A percentile compares a stretch with the other conserved stretches of the same genome.
phyloP scores from a whole-genome alignment of 2,797 vertebrate species.

The Alauda arvensis region DNA sequence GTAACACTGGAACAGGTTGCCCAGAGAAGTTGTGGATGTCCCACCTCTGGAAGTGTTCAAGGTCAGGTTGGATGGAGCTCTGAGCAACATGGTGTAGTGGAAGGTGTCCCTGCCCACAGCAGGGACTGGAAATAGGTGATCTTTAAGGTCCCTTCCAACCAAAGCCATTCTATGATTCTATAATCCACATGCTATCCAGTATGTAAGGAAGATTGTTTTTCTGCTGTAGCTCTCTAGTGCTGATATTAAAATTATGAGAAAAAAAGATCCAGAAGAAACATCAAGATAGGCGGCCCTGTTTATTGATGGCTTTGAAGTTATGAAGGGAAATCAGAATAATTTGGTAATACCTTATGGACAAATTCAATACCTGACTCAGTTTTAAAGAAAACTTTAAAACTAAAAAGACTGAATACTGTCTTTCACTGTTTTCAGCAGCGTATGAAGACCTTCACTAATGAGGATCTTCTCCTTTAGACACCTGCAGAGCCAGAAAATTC shows the following conservation, averaged over 20 bases:
- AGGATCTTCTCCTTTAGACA: not conserved
- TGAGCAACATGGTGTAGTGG: not conserved
- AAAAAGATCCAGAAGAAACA: not conserved
- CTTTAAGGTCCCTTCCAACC: not conserved
- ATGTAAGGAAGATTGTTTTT: not conserved
- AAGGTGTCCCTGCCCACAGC: not conserved
- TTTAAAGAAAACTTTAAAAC: not conserved
- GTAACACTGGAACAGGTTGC: not conserved
- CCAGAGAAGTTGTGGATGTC: not conserved
- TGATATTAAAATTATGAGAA: not conserved
- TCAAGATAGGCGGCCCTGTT: not conserved
- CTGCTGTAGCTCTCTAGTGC: not conserved
- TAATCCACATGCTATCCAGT: not conserved
- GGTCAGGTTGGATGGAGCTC: not conserved
- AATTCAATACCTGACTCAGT: too few relatives aligned
- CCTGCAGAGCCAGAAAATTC: not conserved
- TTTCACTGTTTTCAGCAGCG: not conserved
- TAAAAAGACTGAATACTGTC: not conserved
- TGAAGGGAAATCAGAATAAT: not conserved
- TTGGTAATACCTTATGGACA: too few relatives aligned
- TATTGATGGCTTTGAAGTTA: not conserved
- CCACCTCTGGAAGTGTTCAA: not conserved
- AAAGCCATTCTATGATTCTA: not conserved
- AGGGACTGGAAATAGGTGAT: not conserved
- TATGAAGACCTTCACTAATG: not conserved